phyloP scores from a whole-genome alignment of 37 sponge, comb jelly and placozoan genomes.

The Cliona cf. orientalis region DNA sequence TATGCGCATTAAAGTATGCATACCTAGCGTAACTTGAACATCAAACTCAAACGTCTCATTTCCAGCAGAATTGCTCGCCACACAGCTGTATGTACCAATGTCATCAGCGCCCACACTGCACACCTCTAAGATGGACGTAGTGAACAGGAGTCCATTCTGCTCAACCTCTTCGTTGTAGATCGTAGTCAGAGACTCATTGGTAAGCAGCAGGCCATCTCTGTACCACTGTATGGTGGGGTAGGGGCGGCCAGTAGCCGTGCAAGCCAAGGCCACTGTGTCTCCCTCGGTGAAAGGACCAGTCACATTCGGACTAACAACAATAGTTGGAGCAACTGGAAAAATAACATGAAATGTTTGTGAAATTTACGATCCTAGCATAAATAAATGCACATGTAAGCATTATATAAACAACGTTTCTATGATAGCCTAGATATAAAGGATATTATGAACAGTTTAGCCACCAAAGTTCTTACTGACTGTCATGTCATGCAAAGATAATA shows the following conservation, averaged over 20 bases:
- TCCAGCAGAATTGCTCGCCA: neutral
- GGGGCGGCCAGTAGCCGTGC: neutral
- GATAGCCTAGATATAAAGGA: too few relatives aligned
- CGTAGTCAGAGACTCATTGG: constrained; percentile 3
- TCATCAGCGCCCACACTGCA: constrained; percentile 14
- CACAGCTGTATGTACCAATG: constrained; percentile 20
- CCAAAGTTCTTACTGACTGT: too few relatives aligned
- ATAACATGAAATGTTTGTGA: too few relatives aligned
- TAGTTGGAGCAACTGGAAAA: neutral
- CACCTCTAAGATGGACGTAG: constrained; percentile 25
- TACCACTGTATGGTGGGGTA: neutral
- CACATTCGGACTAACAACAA: neutral
- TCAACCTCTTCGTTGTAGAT: constrained; percentile 17
- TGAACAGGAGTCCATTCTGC: constrained; percentile 2
- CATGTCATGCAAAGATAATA: too few relatives aligned
- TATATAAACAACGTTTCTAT: too few relatives aligned
- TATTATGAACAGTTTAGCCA: too few relatives aligned
- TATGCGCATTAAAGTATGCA: too few relatives aligned
- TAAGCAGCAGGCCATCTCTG: neutral
- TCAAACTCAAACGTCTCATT: neutral
- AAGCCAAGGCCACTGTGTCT: neutral
- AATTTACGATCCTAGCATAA: too few relatives aligned
- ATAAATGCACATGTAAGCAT: too few relatives aligned
- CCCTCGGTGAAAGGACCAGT: neutral
- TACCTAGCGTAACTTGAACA: too few relatives aligned